Evolutionary conservation across 2,888 invertebrate species (phyloP).

Genomic region (Hecatera dysodea): DNA sequence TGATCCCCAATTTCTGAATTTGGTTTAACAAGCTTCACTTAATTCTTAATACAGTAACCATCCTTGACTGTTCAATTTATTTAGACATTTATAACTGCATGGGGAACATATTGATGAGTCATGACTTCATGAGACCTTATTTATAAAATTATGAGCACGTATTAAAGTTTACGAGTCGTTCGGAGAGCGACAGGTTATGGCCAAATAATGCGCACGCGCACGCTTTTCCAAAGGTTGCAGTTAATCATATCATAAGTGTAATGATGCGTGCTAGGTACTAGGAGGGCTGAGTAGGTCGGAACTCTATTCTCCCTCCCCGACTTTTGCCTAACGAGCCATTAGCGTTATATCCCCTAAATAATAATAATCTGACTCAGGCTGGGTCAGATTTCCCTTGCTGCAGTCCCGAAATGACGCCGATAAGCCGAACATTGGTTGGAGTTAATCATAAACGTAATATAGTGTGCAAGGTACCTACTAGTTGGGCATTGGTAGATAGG

Average conservation of each 20-base stretch:
- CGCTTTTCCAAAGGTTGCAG: conserved; percentile 24
- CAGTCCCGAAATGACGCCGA: too few relatives aligned
- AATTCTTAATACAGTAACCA: too few relatives aligned
- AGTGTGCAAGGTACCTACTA: neutral
- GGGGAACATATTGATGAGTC: neutral
- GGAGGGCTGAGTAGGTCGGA: conserved; percentile 9
- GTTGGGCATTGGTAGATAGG: neutral
- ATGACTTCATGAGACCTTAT: conserved; percentile 3
- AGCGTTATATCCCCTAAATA: too few relatives aligned
- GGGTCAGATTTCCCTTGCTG: too few relatives aligned
- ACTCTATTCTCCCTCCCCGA: conserved; percentile 34
- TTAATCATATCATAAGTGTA: conserved; percentile 53
- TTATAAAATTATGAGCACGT: conserved; percentile 29
- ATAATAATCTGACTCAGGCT: too few relatives aligned
- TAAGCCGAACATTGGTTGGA: conserved; percentile 3
- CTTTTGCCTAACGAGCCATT: too few relatives aligned
- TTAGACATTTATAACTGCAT: neutral
- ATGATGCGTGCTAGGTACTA: conserved; percentile 11
- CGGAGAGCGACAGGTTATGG: conserved; percentile 41
- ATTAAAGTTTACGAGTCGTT: conserved; percentile 46
- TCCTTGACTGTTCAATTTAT: conserved; percentile 7
- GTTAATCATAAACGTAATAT: conserved; percentile 48
- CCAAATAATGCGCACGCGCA: conserved; percentile 35
- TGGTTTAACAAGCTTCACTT: too few relatives aligned
- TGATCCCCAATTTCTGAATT: too few relatives aligned